Conservation (phyloP, 2,113 vertebrate species). For the Hippocampus guttulatus region DNA sequence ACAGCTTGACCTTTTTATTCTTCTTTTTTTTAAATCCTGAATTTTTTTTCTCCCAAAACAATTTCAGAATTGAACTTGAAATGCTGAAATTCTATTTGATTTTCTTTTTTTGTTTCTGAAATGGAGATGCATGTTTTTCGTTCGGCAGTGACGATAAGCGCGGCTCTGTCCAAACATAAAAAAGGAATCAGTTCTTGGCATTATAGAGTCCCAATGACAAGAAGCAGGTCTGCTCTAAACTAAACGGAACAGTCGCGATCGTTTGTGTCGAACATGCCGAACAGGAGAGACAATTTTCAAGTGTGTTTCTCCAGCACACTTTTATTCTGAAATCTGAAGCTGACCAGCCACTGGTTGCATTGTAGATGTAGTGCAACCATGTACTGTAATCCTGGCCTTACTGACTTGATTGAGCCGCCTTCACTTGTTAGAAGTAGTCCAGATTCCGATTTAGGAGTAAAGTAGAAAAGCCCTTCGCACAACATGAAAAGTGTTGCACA, state of each 20-base stretch:
- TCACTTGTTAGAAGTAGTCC: constrained; percentile 40
- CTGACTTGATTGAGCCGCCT: constrained; percentile 16
- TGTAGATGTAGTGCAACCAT: constrained; percentile 25
- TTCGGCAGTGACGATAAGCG: no score
- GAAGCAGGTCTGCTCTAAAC: no score
- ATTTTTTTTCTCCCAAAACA: background rate
- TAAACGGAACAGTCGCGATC: background rate
- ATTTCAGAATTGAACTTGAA: background rate
- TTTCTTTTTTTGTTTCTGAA: no score
- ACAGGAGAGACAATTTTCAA: background rate
- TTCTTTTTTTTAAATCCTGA: background rate
- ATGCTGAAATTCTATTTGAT: background rate
- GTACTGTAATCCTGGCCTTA: constrained; percentile 55
- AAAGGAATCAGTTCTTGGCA: background rate
- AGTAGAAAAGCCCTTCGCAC: constrained; percentile 31
- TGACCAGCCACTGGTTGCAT: constrained; percentile 14
- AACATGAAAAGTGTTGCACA: constrained; percentile 56
- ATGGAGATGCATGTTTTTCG: background rate
- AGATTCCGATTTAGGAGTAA: constrained; percentile 33
- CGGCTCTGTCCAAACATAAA: background rate
- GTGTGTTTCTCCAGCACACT: background rate
- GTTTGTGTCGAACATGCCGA: background rate
- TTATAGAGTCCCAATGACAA: background rate
- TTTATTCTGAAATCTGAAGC: constrained; percentile 14
- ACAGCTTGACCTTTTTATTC: background rate